A percentile compares a stretch with the other conserved stretches of the same genome.
phyloP scores from a whole-genome alignment of 1,140 invertebrate genomes.

The Panagrolaimus sp. region DNA sequence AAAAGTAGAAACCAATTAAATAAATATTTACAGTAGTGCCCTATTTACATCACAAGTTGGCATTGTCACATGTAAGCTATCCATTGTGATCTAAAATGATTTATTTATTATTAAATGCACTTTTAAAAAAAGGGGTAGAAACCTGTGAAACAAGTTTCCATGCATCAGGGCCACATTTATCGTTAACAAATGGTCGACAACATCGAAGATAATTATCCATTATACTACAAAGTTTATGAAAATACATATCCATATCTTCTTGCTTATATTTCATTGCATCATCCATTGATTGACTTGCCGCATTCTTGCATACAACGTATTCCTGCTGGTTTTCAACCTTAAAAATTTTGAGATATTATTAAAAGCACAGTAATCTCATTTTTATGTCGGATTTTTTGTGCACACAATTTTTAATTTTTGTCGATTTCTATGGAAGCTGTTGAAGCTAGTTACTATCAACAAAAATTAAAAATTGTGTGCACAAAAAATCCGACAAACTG shows the following conservation, averaged over 20 bases:
- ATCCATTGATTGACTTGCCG: constrained; percentile 28
- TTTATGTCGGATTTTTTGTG: too few relatives aligned
- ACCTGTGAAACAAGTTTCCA: constrained; percentile 36
- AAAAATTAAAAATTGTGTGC: too few relatives aligned
- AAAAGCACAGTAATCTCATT: too few relatives aligned
- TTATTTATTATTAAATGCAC: background rate
- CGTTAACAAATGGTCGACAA: constrained; percentile 33
- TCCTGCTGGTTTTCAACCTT: constrained; percentile 19
- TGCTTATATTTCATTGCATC: constrained; percentile 27
- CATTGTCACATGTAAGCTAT: constrained; percentile 26
- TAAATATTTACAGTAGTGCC: constrained; percentile 18
- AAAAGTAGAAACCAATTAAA: background rate
- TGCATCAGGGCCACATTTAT: constrained; percentile 34
- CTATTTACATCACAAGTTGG: constrained; percentile 24
- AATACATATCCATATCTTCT: constrained; percentile 27
- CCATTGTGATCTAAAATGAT: constrained; percentile 27
- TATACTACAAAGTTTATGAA: constrained; percentile 23
- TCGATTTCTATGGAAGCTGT: constrained; percentile 34
- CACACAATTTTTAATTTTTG: too few relatives aligned
- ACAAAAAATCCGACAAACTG: too few relatives aligned
- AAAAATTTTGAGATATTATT: background rate
- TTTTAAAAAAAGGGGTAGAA: too few relatives aligned
- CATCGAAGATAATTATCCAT: constrained; percentile 37
- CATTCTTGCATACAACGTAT: constrained; percentile 24
- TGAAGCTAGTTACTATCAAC: constrained; percentile 31